These are phyloP conservation scores for Pseudopleuronectes americanus DNA, from an alignment of 2,797 vertebrate species.

Conservation along the genomic window DNA sequence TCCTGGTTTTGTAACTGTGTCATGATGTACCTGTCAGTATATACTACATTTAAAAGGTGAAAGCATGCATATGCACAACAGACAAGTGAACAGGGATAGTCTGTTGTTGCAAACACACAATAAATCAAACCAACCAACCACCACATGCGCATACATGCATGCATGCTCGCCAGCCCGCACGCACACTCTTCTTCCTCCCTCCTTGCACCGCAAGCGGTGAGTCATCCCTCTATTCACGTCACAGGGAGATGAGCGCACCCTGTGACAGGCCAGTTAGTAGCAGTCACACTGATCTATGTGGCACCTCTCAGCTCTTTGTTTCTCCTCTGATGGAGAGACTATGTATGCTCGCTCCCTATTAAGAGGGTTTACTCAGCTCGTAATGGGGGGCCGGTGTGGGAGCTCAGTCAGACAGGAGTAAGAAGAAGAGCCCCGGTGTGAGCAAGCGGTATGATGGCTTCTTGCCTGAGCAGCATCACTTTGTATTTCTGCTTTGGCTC, in stretches of 20 bases:
- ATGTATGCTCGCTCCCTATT: conserved; percentile 71
- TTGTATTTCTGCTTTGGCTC: conserved; percentile 19
- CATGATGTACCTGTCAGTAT: conserved; percentile 35
- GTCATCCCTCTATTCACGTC: conserved; percentile 87
- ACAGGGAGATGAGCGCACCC: conserved; percentile 83
- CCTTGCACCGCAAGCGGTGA: conserved; percentile 79
- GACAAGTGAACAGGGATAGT: conserved; percentile 28
- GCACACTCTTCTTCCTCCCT: conserved; percentile 62
- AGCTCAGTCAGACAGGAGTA: conserved; percentile 49
- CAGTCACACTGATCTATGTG: conserved; percentile 78
- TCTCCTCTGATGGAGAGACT: conserved; percentile 72
- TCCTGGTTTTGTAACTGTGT: conserved; percentile 30
- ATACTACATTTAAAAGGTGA: conserved; percentile 64
- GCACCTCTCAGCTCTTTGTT: conserved; percentile 75
- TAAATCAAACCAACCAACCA: conserved; percentile 41
- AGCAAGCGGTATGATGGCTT: conserved; percentile 39
- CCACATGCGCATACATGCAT: conserved; percentile 33
- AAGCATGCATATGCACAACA: conserved; percentile 33
- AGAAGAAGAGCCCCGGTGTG: conserved; percentile 36
- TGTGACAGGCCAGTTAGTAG: conserved; percentile 84
- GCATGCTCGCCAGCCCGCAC: conserved; percentile 28
- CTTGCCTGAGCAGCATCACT: conserved; percentile 33
- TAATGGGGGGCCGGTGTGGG: conserved; percentile 53
- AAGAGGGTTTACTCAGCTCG: conserved; percentile 67
- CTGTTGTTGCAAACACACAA: conserved; percentile 40